A percentile compares a stretch with the other conserved stretches of the same genome.
Evolutionary conservation across 2,888 invertebrate genomes (phyloP).

Genomic region (Metacarcinus magister): DNA sequence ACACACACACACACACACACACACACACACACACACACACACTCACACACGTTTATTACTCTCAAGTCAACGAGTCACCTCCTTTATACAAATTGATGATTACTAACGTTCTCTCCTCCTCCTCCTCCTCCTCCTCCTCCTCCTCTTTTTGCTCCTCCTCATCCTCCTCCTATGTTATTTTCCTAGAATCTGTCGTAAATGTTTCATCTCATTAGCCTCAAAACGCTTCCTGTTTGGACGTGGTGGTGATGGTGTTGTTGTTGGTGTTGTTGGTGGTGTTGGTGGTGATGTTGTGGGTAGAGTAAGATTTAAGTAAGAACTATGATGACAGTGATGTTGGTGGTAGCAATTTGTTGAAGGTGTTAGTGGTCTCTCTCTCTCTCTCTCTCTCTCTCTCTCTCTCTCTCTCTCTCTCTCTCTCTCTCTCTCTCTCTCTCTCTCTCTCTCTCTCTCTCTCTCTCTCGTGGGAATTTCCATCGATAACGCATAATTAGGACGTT

Average conservation of each 20-base stretch:
- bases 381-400: not conserved
- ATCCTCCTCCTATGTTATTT: not conserved
- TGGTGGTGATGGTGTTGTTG: too few species aligned
- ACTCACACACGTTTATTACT: not conserved
- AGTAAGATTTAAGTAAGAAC: too few species aligned
- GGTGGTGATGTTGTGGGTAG: not conserved
- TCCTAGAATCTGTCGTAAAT: too few species aligned
- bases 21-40: too few species aligned
- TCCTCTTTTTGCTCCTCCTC: not conserved
- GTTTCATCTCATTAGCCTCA: not conserved
- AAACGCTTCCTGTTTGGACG: not conserved
- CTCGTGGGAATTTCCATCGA: not conserved
- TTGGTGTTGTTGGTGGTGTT: not conserved
- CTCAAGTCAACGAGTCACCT: not conserved
- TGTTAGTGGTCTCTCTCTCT: not conserved
- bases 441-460: not conserved
- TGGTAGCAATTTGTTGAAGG: too few species aligned
- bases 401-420: slow-evolving; percentile 54
- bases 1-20: too few species aligned
- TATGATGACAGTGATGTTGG: not conserved
- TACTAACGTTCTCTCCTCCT: not conserved
- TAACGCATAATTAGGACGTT: not conserved
- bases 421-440: slow-evolving; percentile 1
- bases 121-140: slow-evolving; percentile 12
- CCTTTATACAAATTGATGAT: not conserved